Conservation (phyloP, 2,888 invertebrate species). For the Gibbula magus region DNA sequence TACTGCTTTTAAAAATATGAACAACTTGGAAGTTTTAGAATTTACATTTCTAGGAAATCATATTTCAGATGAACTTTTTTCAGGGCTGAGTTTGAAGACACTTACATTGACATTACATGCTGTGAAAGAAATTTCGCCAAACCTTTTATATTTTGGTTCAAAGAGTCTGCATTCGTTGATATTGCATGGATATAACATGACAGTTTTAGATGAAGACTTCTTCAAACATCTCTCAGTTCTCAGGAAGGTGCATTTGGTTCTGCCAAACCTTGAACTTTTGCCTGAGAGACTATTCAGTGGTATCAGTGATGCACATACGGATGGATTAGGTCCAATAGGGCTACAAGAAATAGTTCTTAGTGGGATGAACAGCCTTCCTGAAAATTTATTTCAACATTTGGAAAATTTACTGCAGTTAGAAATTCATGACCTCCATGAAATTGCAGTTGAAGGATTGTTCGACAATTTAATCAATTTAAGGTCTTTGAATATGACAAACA, state of each 20-base stretch:
- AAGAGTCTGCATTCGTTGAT: slow-evolving; percentile 29
- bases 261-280: slow-evolving; percentile 22
- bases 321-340: not conserved
- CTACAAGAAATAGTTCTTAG: slow-evolving; percentile 35
- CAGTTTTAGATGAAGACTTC: slow-evolving; percentile 22
- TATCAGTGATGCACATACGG: not conserved
- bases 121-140: slow-evolving; percentile 18
- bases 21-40: slow-evolving; percentile 29
- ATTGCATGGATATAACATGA: slow-evolving; percentile 28
- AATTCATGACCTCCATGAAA: slow-evolving; percentile 26
- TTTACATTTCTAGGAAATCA: slow-evolving; percentile 20
- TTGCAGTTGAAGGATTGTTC: slow-evolving; percentile 27
- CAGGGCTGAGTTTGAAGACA: slow-evolving; percentile 22
- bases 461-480: slow-evolving; percentile 28
- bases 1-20: slow-evolving; percentile 27
- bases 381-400: slow-evolving; percentile 28
- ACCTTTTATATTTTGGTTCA: slow-evolving; percentile 30
- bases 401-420: slow-evolving; percentile 29
- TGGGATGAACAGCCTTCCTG: slow-evolving; percentile 29
- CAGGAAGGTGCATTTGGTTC: slow-evolving; percentile 26
- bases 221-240: slow-evolving; percentile 31
- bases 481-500: slow-evolving; percentile 34
- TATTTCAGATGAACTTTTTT: slow-evolving; percentile 29
- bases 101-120: slow-evolving; percentile 29
- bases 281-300: slow-evolving; percentile 33